phyloP scores from a whole-genome alignment of 2,113 vertebrate species.

The zebrafish (Danio rerio) region GRCz12tu NC_133190.1:26072001-26072500 shows the following conservation, averaged over 20 bases:
- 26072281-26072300: constrained; percentile 10
- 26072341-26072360: constrained; percentile 22
- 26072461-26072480: too few species aligned
- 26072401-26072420: background rate
- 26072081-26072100: constrained; percentile 37
- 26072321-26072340: background rate
- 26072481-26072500: too few species aligned
- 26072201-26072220: constrained; percentile 26
- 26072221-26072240: constrained; percentile 30
- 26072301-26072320: constrained; percentile 3
- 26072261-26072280: background rate
- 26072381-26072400: background rate
- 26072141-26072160: constrained; percentile 3
- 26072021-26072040: constrained; percentile 7
- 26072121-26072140: constrained; percentile 14
- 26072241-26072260: constrained; percentile 30
- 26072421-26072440: too few species aligned
- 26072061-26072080: constrained; percentile 7
- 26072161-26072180: background rate
- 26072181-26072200: background rate
- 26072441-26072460: too few species aligned
- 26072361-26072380: background rate
- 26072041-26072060: background rate
- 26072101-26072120: constrained; percentile 44
- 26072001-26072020: background rate